Conservation (phyloP, 2,113 vertebrate species). For the Mobula birostris region DNA sequence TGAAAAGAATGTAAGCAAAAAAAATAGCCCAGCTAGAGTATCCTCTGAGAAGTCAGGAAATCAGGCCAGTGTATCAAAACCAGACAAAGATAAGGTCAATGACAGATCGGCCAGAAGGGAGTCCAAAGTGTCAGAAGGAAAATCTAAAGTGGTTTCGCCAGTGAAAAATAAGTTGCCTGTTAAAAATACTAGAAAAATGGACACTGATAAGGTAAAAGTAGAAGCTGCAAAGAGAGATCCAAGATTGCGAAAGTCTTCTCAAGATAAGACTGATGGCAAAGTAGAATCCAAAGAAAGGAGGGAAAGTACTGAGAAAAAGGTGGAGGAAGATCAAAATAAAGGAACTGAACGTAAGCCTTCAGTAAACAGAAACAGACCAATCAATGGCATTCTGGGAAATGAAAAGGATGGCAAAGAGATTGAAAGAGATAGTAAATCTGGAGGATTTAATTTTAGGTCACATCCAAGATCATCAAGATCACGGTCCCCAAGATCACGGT, state of each 20-base stretch:
- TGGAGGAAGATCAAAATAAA: constrained; percentile 68
- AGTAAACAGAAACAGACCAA: constrained; percentile 66
- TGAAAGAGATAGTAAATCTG: constrained; percentile 66
- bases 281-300: constrained; percentile 78
- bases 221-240: constrained; percentile 81
- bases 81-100: constrained; percentile 62
- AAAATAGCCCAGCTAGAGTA: constrained; percentile 14
- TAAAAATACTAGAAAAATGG: constrained; percentile 63
- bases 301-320: constrained; percentile 71
- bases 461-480: constrained; percentile 54
- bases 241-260: constrained; percentile 73
- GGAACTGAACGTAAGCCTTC: constrained; percentile 57
- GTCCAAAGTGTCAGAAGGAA: constrained; percentile 59
- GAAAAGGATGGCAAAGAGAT: constrained; percentile 57
- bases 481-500: constrained; percentile 75
- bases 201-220: constrained; percentile 58
- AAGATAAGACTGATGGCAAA: constrained; percentile 69
- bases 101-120: constrained; percentile 70
- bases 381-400: constrained; percentile 78
- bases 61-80: constrained; percentile 50
- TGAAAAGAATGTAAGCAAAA: constrained; percentile 62
- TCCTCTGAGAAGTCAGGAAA: constrained; percentile 55
- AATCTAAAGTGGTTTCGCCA: constrained; percentile 76
- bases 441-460: constrained; percentile 70
- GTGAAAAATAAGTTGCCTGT: constrained; percentile 61